A percentile compares a stretch with the other conserved stretches of the same genome.
These are phyloP conservation scores for Falco biarmicus DNA, from an alignment of 2,797 vertebrate genomes.

Conservation along the genomic window DNA sequence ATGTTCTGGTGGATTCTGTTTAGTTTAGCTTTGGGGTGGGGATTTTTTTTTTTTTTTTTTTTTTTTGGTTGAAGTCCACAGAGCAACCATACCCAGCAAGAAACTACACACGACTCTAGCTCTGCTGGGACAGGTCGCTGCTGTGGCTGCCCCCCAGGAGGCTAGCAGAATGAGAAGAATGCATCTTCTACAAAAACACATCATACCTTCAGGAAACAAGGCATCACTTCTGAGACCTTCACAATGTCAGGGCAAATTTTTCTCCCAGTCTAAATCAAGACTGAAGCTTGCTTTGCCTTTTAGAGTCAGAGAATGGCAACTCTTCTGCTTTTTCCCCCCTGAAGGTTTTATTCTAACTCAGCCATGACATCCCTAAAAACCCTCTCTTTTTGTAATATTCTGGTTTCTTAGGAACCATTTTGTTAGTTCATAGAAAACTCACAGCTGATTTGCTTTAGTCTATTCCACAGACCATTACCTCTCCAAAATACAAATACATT, in stretches of 20 bases:
- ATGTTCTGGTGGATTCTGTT: not conserved
- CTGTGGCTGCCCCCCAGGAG: not conserved
- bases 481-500: not conserved
- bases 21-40: not conserved
- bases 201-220: not conserved
- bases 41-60: not conserved
- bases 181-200: not conserved
- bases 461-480: not conserved
- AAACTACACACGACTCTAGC: not conserved
- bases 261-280: not conserved
- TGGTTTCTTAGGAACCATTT: constrained; percentile 13
- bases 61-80: not conserved
- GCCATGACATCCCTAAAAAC: not conserved
- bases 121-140: not conserved
- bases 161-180: not conserved
- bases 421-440: not conserved
- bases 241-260: not conserved
- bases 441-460: not conserved
- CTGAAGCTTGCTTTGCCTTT: not conserved
- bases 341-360: constrained; percentile 15
- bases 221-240: not conserved
- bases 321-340: not conserved
- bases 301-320: not conserved
- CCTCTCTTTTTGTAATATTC: not conserved
- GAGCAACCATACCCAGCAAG: not conserved